These are phyloP conservation scores for Enteromius fasciolatus DNA, from an alignment of 2,797 vertebrate species.

Conservation along the genomic window DNA sequence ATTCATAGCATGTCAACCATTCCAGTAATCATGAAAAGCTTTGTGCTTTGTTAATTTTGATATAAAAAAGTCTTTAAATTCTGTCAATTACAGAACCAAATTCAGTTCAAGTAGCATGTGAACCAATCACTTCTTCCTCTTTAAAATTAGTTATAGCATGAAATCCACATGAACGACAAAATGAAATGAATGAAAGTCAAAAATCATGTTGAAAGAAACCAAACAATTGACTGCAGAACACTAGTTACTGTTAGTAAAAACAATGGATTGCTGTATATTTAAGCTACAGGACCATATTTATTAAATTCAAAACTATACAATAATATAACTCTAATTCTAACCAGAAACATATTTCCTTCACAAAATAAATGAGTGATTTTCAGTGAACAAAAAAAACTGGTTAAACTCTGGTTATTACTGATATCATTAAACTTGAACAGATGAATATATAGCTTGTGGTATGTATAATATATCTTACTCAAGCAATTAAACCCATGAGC, in stretches of 20 bases:
- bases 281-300: background rate
- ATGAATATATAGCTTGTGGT: background rate
- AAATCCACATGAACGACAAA: too few species aligned
- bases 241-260: background rate
- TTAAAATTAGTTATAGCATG: too few species aligned
- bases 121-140: too few species aligned
- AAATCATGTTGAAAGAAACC: too few species aligned
- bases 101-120: too few species aligned
- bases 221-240: background rate
- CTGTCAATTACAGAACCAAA: too few species aligned
- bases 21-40: too few species aligned
- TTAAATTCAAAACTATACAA: background rate
- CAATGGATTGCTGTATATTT: background rate
- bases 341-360: background rate
- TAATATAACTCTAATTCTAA: background rate
- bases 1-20: too few species aligned
- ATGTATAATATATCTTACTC: background rate
- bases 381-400: background rate
- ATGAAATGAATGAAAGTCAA: too few species aligned
- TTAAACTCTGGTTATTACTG: background rate
- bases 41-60: too few species aligned
- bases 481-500: background rate
- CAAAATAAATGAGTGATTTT: background rate
- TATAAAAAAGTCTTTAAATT: too few species aligned
- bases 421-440: background rate